These are phyloP conservation scores for Phrynocephalus forsythii DNA, from an alignment of 2,797 vertebrate species.

Conservation along the genomic window DNA sequence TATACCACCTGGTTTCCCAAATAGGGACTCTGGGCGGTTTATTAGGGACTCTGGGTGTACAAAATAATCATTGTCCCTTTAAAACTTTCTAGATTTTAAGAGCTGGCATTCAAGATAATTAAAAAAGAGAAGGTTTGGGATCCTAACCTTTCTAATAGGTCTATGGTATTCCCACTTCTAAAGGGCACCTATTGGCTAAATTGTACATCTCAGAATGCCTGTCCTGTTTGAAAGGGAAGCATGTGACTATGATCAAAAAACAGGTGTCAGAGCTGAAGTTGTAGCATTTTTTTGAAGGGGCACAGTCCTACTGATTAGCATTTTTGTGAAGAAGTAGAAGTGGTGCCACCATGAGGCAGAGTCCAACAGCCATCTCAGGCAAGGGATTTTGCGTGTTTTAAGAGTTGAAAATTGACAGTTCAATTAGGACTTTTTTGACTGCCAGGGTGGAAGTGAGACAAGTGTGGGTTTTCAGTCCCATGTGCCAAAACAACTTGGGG, in stretches of 20 bases:
- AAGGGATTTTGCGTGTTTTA: background rate
- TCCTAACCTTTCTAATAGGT: background rate
- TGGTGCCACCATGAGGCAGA: no score
- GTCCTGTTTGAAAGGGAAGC: background rate
- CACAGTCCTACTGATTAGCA: background rate
- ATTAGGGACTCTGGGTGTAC: background rate
- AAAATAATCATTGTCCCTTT: no score
- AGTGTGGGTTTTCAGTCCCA: no score
- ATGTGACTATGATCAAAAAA: background rate
- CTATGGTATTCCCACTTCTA: background rate
- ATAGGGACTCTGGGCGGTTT: background rate
- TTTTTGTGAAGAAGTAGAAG: background rate
- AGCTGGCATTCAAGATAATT: no score
- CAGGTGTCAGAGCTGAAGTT: background rate
- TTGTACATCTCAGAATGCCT: background rate
- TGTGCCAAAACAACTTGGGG: no score
- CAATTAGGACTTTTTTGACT: no score
- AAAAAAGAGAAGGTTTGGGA: constrained; percentile 13
- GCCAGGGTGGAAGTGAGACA: no score
- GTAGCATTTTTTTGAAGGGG: background rate
- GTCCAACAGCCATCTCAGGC: no score
- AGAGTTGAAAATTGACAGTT: no score
- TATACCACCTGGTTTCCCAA: constrained; percentile 1
- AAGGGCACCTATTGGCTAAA: background rate
- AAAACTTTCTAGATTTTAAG: no score